These are phyloP conservation scores for Helicoverpa armigera DNA, from an alignment of 1,140 invertebrate species.

Conservation along the genomic window DNA sequence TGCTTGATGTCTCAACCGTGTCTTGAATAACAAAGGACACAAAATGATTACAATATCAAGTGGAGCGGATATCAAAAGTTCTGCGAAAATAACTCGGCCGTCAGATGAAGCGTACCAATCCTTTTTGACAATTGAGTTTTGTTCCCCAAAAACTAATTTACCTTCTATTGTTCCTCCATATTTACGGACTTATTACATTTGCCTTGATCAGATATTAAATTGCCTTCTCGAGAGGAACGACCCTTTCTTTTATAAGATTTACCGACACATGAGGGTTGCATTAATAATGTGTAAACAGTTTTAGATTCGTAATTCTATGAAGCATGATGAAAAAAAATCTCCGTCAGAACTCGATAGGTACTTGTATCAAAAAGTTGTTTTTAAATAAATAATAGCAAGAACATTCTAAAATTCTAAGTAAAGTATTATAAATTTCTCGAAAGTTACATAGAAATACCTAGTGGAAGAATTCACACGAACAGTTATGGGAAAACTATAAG, in stretches of 20 bases:
- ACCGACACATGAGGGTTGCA: conserved; percentile 41
- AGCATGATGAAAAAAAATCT: too few relatives aligned
- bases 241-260: conserved; percentile 69
- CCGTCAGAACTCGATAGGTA: too few relatives aligned
- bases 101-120: conserved; percentile 61
- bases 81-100: conserved; percentile 52
- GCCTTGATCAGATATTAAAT: conserved; percentile 80
- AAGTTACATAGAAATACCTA: too few relatives aligned
- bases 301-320: neutral
- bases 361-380: too few relatives aligned
- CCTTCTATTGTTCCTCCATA: conserved; percentile 79
- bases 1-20: conserved; percentile 24
- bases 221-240: conserved; percentile 65
- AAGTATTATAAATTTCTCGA: too few relatives aligned
- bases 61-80: conserved; percentile 37
- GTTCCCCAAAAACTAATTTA: conserved; percentile 79
- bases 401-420: too few relatives aligned
- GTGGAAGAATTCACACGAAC: too few relatives aligned
- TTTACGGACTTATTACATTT: conserved; percentile 81
- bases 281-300: neutral
- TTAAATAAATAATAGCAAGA: too few relatives aligned
- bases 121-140: conserved; percentile 75
- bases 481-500: neutral
- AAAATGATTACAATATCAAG: conserved; percentile 42
- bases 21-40: conserved; percentile 46